phyloP scores from a whole-genome alignment of 2,888 invertebrate species.

The Drosophila atroscutellata region DNA sequence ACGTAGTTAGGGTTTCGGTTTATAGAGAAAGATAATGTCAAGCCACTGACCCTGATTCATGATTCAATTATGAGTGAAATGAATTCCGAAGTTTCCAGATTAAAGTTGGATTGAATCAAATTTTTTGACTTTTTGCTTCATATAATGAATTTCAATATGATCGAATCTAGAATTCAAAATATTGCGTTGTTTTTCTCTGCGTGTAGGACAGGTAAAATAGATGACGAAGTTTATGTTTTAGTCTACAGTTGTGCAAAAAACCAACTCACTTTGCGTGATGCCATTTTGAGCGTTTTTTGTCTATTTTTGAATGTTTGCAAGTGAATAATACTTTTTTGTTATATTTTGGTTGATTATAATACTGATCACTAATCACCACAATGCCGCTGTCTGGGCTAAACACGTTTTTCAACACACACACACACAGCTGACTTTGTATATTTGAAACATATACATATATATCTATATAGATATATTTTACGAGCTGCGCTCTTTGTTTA shows the following conservation, averaged over 20 bases:
- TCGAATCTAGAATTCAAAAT: background rate
- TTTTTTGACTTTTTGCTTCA: background rate
- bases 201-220: constrained; percentile 26
- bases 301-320: constrained; percentile 35
- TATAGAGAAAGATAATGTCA: background rate
- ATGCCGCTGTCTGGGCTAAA: constrained; percentile 36
- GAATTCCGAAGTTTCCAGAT: background rate
- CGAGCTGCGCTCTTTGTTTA: constrained; percentile 30
- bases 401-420: constrained; percentile 38
- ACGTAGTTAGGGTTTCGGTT: background rate
- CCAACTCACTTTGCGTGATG: constrained; percentile 79
- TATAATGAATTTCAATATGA: background rate
- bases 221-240: constrained; percentile 1
- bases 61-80: background rate
- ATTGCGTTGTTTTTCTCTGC: background rate
- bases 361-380: constrained; percentile 66
- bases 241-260: background rate
- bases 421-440: constrained; percentile 36
- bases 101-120: background rate
- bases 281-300: constrained; percentile 62
- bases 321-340: constrained; percentile 41
- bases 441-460: constrained; percentile 25
- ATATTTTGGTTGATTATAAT: constrained; percentile 34
- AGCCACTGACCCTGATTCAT: background rate
- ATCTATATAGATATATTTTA: constrained; percentile 21